These are phyloP conservation scores for Euglossa dilemma DNA, from an alignment of 1,140 invertebrate genomes.

Conservation along the genomic window DNA sequence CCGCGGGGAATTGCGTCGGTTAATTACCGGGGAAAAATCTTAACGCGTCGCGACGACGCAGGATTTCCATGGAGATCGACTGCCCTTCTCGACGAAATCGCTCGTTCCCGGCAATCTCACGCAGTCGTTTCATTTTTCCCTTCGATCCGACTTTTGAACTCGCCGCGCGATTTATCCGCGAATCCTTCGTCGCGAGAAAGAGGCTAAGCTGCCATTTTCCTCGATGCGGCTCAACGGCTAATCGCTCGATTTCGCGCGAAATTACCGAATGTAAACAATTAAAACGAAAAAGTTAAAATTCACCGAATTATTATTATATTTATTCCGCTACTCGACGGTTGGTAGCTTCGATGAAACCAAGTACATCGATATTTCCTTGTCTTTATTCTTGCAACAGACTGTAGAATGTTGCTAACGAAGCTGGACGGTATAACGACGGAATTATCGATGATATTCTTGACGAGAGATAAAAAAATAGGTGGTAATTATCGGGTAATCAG, in stretches of 20 bases:
- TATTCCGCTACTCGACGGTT: too few species aligned
- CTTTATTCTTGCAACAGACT: too few species aligned
- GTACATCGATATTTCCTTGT: too few species aligned
- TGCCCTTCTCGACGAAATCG: not conserved
- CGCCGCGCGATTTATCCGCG: not conserved
- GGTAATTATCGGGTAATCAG: not conserved
- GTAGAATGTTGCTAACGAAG: not conserved
- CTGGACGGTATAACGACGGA: not conserved
- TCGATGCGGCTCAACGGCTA: not conserved
- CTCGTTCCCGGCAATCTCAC: not conserved
- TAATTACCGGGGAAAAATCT: conserved; percentile 15
- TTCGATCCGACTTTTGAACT: not conserved
- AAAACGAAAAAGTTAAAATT: too few species aligned
- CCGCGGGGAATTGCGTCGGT: not conserved
- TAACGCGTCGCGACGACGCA: not conserved
- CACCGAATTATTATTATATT: too few species aligned
- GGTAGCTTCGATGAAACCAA: too few species aligned
- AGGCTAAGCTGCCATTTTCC: not conserved
- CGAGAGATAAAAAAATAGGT: not conserved
- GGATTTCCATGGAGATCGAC: not conserved
- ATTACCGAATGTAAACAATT: too few species aligned
- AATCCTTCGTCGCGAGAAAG: not conserved
- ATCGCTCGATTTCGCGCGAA: too few species aligned
- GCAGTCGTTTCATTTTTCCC: not conserved
- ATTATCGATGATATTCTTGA: not conserved